A percentile compares a stretch with the other conserved stretches of the same genome.
phyloP scores from a whole-genome alignment of 1,140 invertebrate species.

The Hylaeus anthracinus region DNA sequence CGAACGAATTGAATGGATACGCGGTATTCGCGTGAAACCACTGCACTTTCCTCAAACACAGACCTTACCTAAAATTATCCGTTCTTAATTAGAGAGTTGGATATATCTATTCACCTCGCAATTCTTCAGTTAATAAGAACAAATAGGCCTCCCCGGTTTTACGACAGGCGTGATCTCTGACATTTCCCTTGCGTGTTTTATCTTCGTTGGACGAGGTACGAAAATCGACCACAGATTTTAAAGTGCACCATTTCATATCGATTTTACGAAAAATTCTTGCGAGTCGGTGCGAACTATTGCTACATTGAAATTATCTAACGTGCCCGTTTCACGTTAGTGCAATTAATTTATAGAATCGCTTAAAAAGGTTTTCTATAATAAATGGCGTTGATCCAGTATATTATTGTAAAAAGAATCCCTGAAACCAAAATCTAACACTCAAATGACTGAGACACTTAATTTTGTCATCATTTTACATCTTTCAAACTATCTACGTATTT shows the following conservation, averaged over 20 bases:
- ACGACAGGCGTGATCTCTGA: background rate
- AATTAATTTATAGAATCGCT: no score
- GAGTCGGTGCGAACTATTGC: no score
- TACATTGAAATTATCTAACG: no score
- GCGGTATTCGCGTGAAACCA: background rate
- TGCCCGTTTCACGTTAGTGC: no score
- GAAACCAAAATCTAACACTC: no score
- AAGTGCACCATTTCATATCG: background rate
- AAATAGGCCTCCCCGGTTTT: background rate
- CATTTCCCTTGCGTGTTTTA: slow-evolving; percentile 14
- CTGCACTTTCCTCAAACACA: background rate
- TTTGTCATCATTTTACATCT: no score
- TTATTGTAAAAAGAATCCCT: no score
- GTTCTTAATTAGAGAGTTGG: slow-evolving; percentile 53
- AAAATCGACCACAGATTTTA: slow-evolving; percentile 27
- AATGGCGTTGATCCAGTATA: no score
- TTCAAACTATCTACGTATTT: no score
- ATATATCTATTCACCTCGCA: slow-evolving; percentile 22
- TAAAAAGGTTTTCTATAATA: no score
- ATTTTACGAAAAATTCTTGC: no score
- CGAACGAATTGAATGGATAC: background rate
- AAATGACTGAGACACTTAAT: no score
- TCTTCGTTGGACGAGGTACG: background rate
- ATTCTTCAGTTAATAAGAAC: slow-evolving; percentile 44
- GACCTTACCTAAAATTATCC: slow-evolving; percentile 21